Evolutionary conservation across 2,888 invertebrate species (phyloP).

Genomic region (Omphaloscelis lunosa): DNA sequence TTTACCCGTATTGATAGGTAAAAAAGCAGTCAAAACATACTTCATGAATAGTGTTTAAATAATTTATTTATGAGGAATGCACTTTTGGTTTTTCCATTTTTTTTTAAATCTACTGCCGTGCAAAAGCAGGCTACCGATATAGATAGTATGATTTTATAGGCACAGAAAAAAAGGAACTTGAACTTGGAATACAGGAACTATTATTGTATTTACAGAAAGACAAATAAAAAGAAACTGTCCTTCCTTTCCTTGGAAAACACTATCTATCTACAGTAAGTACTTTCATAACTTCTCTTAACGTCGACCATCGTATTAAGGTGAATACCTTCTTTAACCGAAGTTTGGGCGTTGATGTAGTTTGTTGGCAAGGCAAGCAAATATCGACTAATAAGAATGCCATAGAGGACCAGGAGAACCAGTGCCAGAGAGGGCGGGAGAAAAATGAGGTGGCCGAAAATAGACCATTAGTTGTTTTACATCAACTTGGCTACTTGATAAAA

Average conservation of each 20-base stretch:
- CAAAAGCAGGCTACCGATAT: background rate
- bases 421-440: constrained; percentile 17
- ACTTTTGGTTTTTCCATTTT: too few relatives aligned
- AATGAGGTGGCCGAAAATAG: constrained; percentile 12
- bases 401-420: too few relatives aligned
- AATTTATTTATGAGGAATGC: too few relatives aligned
- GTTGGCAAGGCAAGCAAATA: constrained; percentile 41
- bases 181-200: background rate
- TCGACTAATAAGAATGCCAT: constrained; percentile 26
- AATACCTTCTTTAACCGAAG: constrained; percentile 21
- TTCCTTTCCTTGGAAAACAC: constrained; percentile 17
- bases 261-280: constrained; percentile 18
- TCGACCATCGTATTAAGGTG: constrained; percentile 28
- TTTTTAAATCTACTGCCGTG: too few relatives aligned
- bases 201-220: background rate
- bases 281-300: constrained; percentile 36
- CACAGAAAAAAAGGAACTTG: background rate
- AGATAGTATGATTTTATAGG: background rate
- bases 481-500: constrained; percentile 11
- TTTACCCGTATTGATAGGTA: too few relatives aligned
- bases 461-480: constrained; percentile 22
- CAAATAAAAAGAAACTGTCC: constrained; percentile 31
- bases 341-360: constrained; percentile 38
- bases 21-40: too few relatives aligned
- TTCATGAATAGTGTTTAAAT: too few relatives aligned